A percentile compares a stretch with the other conserved stretches of the same genome.
phyloP scores from a whole-genome alignment of 2,888 invertebrate species.

The Celastrina argiolus region DNA sequence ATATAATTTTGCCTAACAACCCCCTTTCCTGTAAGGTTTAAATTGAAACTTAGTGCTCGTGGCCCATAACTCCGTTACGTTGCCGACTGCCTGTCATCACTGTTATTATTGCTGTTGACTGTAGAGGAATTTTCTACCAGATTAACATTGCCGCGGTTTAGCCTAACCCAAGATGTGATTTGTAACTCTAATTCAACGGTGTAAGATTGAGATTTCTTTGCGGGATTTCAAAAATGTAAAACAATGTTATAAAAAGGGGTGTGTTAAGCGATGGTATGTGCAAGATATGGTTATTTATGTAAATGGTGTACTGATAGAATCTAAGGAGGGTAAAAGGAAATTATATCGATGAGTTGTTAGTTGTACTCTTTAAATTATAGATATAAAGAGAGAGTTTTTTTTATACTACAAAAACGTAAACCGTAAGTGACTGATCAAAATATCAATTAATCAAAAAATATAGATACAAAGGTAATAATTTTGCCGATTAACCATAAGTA shows the following conservation, averaged over 20 bases:
- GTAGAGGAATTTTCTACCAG: slow-evolving; percentile 27
- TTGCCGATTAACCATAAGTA: no score
- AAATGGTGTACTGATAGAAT: slow-evolving; percentile 38
- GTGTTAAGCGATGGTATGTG: slow-evolving; percentile 35
- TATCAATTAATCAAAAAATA: no score
- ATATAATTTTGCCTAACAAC: slow-evolving; percentile 49
- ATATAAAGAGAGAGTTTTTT: neutral
- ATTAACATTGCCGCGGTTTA: neutral
- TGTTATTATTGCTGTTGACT: slow-evolving; percentile 36
- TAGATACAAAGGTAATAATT: no score
- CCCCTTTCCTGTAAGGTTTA: slow-evolving; percentile 41
- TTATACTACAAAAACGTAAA: neutral
- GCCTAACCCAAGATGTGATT: neutral
- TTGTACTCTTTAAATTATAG: slow-evolving; percentile 3
- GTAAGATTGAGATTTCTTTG: slow-evolving; percentile 20
- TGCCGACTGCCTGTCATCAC: slow-evolving; percentile 42
- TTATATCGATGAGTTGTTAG: slow-evolving; percentile 20
- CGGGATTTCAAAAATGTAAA: neutral
- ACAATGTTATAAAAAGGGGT: slow-evolving; percentile 32
- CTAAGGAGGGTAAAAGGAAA: slow-evolving; percentile 25
- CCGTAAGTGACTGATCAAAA: neutral
- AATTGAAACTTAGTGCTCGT: slow-evolving; percentile 53
- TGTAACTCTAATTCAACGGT: slow-evolving; percentile 16
- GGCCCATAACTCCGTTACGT: slow-evolving; percentile 49
- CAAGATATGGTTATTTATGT: slow-evolving; percentile 42